A percentile compares a stretch with the other conserved stretches of the same genome.
phyloP scores from a whole-genome alignment of 2,797 vertebrate genomes.

The Vultur gryphus region DNA sequence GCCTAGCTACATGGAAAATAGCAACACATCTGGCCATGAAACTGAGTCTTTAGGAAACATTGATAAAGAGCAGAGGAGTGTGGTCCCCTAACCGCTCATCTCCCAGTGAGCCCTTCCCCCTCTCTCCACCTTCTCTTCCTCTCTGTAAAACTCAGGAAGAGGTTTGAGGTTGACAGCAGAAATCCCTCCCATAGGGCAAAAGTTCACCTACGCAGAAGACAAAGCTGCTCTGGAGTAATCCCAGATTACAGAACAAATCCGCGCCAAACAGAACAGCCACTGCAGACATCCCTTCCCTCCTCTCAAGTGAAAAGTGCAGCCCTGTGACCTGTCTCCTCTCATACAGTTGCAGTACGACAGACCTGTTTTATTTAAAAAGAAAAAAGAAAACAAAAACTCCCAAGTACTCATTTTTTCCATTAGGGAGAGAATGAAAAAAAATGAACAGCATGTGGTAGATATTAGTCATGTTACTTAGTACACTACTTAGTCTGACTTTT shows the following conservation, averaged over 20 bases:
- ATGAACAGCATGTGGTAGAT: background rate
- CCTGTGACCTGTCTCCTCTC: background rate
- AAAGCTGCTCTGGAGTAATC: background rate
- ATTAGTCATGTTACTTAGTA: background rate
- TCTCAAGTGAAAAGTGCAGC: background rate
- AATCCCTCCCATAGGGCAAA: background rate
- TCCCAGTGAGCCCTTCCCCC: background rate
- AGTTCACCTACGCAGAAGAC: background rate
- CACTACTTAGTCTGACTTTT: background rate
- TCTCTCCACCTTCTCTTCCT: background rate
- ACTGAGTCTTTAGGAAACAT: background rate
- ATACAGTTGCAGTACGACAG: background rate
- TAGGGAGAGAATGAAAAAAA: background rate
- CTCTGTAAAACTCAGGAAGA: background rate
- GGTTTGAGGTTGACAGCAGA: background rate
- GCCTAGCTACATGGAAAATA: background rate
- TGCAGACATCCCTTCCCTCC: background rate
- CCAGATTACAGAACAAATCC: background rate
- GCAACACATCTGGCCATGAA: background rate
- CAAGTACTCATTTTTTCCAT: background rate
- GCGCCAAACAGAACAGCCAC: background rate
- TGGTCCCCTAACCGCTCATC: background rate
- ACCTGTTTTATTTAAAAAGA: background rate
- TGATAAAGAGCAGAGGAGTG: background rate
- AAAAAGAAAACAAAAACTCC: background rate